Evolutionary conservation across 2,888 invertebrate species (phyloP).

Genomic region (Lottia scabra): DNA sequence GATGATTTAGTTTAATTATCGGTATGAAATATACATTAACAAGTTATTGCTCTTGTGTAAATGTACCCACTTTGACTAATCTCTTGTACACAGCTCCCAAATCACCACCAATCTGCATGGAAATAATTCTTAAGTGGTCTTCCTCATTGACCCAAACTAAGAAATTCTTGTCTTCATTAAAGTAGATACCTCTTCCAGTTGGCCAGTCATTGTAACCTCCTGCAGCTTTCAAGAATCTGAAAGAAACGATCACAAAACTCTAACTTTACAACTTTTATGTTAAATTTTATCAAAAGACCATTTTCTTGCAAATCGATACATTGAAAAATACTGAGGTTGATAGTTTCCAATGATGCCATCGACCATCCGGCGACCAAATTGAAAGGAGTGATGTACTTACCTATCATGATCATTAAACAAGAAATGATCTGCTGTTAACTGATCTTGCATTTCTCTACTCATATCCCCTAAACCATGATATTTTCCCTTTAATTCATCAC

Average conservation of each 20-base stretch:
- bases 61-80: slow-evolving; percentile 46
- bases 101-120: slow-evolving; percentile 75
- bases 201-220: slow-evolving; percentile 77
- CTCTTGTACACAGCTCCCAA: slow-evolving; percentile 51
- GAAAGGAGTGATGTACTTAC: slow-evolving; percentile 26
- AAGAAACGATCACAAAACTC: not conserved
- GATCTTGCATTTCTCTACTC: slow-evolving; percentile 47
- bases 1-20: too few species aligned
- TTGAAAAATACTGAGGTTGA: too few species aligned
- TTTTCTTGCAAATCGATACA: too few species aligned
- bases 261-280: too few species aligned
- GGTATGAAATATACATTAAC: too few species aligned
- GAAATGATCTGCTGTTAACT: slow-evolving; percentile 58
- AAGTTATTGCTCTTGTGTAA: too few species aligned
- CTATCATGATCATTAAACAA: slow-evolving; percentile 57
- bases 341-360: too few species aligned
- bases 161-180: slow-evolving; percentile 82
- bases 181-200: slow-evolving; percentile 90
- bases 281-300: too few species aligned
- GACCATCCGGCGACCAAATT: not conserved
- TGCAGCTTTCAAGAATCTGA: slow-evolving; percentile 48
- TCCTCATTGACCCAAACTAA: slow-evolving; percentile 95
- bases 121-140: slow-evolving; percentile 87
- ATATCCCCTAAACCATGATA: slow-evolving; percentile 66
- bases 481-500: slow-evolving; percentile 58